phyloP scores from a whole-genome alignment of 2,797 vertebrate species.

The Syncerus caffer region DNA sequence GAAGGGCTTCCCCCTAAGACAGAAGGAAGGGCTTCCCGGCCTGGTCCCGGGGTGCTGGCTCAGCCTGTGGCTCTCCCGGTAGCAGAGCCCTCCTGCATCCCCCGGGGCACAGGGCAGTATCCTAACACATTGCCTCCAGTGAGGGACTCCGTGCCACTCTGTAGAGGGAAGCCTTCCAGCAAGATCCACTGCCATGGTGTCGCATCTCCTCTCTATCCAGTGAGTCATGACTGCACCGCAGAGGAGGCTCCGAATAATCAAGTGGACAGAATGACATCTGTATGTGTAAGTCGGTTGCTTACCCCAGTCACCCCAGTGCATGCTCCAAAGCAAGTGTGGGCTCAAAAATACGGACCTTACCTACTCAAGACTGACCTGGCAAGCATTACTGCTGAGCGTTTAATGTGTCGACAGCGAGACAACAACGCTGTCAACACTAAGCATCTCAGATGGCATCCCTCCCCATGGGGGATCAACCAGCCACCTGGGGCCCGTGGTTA shows the following conservation, averaged over 20 bases:
- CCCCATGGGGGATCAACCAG: background rate
- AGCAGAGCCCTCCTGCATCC: background rate
- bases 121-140: background rate
- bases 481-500: background rate
- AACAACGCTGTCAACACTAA: background rate
- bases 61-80: background rate
- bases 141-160: background rate
- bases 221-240: background rate
- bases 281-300: background rate
- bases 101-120: background rate
- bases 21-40: background rate
- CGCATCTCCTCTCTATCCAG: background rate
- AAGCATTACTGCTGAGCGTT: background rate
- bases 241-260: background rate
- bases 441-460: background rate
- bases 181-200: background rate
- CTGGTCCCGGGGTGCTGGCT: background rate
- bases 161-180: background rate
- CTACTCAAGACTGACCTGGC: background rate
- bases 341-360: background rate
- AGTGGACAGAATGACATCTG: background rate
- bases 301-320: background rate
- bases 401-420: background rate
- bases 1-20: background rate
- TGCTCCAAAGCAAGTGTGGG: background rate